Evolutionary conservation across 2,888 invertebrate genomes (phyloP), one percentile per base, ranked within the genome.

Genomic region (Anaspis maculata): DNA sequence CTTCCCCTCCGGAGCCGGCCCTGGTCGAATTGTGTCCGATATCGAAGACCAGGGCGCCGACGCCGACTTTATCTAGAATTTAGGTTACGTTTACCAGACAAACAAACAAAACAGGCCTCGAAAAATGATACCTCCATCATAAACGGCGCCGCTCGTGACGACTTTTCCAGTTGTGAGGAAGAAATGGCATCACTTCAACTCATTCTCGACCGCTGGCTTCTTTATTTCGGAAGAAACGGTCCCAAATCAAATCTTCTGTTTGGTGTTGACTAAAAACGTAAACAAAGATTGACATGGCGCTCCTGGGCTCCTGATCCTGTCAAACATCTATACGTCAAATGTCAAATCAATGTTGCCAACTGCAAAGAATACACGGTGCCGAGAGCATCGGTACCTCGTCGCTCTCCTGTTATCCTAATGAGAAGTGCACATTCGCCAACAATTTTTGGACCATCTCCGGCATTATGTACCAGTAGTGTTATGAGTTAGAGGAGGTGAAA

Each of bases 1-100:
- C 83, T 65, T 83, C 83, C 22, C 83, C 83, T 9, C 40, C 24
- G 24, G 77, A 84, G 29, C 83, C 83, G 32, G 76, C 79, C 31
- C 83, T 68, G 28, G 81, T 68, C 14, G 78, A 76, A 57, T 77
- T 77, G 44, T 80, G 77, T 12, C 83, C 83, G 44, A 77, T 68
- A 61, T 84, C 83, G 62, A 83, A 76, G 34, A 83, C 82, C 34
- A 83, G 61, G 12, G 83, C 83, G 25, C 82, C 81, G 42, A 24
- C 24, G 5, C 12, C 7, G 84, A 19, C 80, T 59, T 83, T 83
- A 24, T 24, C 24, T 5, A 24, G 4, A 24, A 9, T 5, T 24
- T 5, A 24, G 9, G 24, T 24, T 11, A 24, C 5, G 24, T 11
- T 4, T 5, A 24, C 4, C 24, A 5, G 10, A 24, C 5, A 24